Evolutionary conservation across 2,888 invertebrate genomes (phyloP).

Genomic region (Luperina testacea): DNA sequence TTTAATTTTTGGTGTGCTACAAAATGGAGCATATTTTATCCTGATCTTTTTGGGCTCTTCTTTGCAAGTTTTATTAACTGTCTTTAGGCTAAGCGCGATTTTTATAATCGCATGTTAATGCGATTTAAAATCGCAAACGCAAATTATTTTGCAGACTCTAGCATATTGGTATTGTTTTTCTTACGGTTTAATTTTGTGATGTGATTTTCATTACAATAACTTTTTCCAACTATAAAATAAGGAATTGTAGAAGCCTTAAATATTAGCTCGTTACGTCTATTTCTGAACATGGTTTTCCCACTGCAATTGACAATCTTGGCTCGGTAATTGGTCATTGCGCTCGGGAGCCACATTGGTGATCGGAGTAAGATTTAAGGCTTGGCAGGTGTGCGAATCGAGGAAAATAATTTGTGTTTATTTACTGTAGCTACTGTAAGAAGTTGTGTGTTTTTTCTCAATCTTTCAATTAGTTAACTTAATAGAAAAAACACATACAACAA

Average conservation of each 20-base stretch:
- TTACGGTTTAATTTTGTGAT: background rate
- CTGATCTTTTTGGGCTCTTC: constrained; percentile 31
- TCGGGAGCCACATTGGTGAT: background rate
- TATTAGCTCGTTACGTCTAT: constrained; percentile 1
- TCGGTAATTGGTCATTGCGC: constrained; percentile 36
- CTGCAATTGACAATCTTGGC: constrained; percentile 53
- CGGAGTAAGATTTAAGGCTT: background rate
- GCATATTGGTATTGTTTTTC: background rate
- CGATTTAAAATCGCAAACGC: background rate
- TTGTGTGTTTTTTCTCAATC: background rate
- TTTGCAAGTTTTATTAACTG: background rate
- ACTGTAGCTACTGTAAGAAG: too few species aligned
- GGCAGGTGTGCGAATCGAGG: background rate
- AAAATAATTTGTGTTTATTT: background rate
- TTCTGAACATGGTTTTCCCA: constrained; percentile 4
- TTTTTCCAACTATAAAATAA: background rate
- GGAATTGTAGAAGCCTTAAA: constrained; percentile 2
- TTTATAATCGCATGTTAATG: background rate
- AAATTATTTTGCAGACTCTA: background rate
- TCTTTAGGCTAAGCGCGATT: background rate
- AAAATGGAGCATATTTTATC: constrained; percentile 22
- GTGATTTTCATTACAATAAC: background rate
- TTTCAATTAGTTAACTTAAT: background rate
- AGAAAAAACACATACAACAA: too few species aligned
- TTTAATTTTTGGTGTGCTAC: constrained; percentile 38